These are phyloP conservation scores for Malurus splendens DNA, from an alignment of 2,797 vertebrate genomes.

Conservation along the genomic window DNA sequence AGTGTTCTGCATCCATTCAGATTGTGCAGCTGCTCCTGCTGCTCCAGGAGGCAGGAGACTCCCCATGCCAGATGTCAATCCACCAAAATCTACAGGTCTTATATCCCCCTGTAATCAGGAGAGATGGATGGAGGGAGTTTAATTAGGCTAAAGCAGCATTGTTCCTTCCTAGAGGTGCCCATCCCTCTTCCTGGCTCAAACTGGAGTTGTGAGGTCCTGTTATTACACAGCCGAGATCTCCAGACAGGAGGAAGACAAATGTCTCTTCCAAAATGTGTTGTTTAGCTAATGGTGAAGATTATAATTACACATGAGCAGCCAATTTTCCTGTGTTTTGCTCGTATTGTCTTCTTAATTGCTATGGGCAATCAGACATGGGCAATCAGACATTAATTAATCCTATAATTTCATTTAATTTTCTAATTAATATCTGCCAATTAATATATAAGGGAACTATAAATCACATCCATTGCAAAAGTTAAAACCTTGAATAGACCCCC, in stretches of 20 bases:
- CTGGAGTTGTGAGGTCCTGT: background rate
- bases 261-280: background rate
- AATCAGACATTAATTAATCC: background rate
- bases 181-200: background rate
- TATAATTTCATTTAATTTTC: background rate
- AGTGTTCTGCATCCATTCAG: too few relatives aligned
- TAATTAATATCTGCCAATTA: background rate
- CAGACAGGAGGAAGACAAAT: background rate
- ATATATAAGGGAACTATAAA: background rate
- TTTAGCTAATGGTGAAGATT: background rate
- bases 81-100: background rate
- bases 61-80: background rate
- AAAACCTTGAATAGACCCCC: background rate
- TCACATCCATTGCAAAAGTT: background rate
- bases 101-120: background rate
- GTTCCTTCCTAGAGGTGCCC: background rate
- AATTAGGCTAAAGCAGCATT: background rate
- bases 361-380: background rate
- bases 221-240: background rate
- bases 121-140: background rate
- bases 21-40: background rate
- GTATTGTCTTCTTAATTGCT: background rate
- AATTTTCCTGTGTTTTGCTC: background rate
- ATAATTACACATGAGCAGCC: background rate
- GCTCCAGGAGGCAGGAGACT: background rate